Evolutionary conservation across 2,113 vertebrate genomes (phyloP), one percentile per base, ranked within the genome.

Genomic region (Macquaria australasica): DNA sequence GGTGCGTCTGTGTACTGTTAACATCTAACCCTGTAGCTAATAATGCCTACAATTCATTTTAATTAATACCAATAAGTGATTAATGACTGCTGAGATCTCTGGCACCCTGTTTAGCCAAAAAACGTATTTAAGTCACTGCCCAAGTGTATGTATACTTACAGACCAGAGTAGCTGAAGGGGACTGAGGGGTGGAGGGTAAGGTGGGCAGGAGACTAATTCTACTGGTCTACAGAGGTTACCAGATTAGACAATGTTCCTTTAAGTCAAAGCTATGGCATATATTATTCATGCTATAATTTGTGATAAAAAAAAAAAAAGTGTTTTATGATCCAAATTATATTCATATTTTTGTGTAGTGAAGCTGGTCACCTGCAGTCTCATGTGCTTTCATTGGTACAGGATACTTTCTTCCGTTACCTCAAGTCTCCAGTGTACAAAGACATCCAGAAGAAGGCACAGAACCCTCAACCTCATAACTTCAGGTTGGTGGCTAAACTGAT

Each of bases 351-450:
- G 21, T 68, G 70, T 18, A 4, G 12, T 85, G 45, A 62, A 63
- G 6, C 56, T 62, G 25, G 1, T 73, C 39, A 64, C 15, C 28
- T 45, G 20, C 34, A 11, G 2, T 60, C 23, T 62, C 2, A 0
- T 86, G 6, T 64, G n/a, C 15, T 79, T 16, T 87, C 34, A 15
- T 60, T 67, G 39, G 3, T 70, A 51, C 91, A 99, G 98, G 98
- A 99, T 86, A 99, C 98, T 0, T 99, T 98, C 31, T 98, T 97
- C 71, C 97, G 98, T 80, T 99, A 99, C 90, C 96, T 99, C 85
- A 99, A 99, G 91, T 99, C 98, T 64, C 98, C 98, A 0, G 93
- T 98, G 77, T 99, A 99, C 94, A 99, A 99, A 91, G 98, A 99
- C 76, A 98, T 96, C 81, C 93, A 98, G 95, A 97, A 97, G 93